These are phyloP conservation scores for Notodonta ziczac DNA, from an alignment of 2,888 invertebrate species.

Conservation along the genomic window DNA sequence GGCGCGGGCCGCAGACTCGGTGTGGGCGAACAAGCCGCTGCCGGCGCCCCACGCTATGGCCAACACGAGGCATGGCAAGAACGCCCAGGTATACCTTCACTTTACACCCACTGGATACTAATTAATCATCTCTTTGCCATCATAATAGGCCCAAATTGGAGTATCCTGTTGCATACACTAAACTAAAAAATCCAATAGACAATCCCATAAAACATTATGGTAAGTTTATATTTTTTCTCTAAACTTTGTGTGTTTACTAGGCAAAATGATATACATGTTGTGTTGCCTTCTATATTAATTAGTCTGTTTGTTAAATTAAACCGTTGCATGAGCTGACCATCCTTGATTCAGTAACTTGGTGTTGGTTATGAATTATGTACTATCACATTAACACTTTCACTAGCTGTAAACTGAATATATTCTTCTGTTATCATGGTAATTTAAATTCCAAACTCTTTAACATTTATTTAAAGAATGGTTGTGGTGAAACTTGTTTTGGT, in stretches of 20 bases:
- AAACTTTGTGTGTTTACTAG: too few relatives aligned
- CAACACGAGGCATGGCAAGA: constrained; percentile 87
- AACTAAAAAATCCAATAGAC: constrained; percentile 5
- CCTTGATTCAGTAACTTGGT: background rate
- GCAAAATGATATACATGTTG: too few relatives aligned
- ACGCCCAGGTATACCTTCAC: constrained; percentile 81
- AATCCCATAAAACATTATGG: too few relatives aligned
- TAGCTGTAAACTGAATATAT: background rate
- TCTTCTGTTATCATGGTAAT: background rate
- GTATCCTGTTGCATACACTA: constrained; percentile 27
- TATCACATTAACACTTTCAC: background rate
- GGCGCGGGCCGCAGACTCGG: constrained; percentile 89
- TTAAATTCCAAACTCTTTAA: background rate
- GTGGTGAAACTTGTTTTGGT: too few relatives aligned
- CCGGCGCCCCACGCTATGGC: constrained; percentile 85
- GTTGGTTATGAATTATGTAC: background rate
- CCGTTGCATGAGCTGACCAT: background rate
- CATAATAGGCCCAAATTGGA: constrained; percentile 23
- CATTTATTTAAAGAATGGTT: too few relatives aligned
- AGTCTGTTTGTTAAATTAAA: too few relatives aligned
- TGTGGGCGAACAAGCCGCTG: constrained; percentile 86
- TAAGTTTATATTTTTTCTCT: too few relatives aligned
- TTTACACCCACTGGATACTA: constrained; percentile 27
- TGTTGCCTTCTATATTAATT: too few relatives aligned
- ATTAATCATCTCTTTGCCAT: constrained; percentile 17